Conservation (phyloP, 2,888 invertebrate species). For the Leistus spinibarbis region DNA sequence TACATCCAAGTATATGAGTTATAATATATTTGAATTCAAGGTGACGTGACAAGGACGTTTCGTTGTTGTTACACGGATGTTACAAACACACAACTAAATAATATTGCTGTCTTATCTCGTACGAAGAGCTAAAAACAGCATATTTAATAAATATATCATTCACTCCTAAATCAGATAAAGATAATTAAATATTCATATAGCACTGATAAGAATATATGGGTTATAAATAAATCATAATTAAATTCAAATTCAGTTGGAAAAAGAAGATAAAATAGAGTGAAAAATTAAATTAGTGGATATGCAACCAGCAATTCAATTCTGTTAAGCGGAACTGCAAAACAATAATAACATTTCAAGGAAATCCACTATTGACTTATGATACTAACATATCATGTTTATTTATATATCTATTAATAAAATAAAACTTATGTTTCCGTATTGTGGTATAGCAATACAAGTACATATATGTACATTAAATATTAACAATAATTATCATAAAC, state of each 20-base stretch:
- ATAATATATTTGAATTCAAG: no score
- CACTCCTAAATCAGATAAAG: background rate
- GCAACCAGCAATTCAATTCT: background rate
- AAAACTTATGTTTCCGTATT: slow-evolving; percentile 10
- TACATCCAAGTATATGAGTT: no score
- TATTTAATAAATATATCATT: background rate
- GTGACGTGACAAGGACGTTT: no score
- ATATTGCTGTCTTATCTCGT: no score
- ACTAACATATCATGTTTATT: slow-evolving; percentile 26
- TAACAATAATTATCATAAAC: background rate
- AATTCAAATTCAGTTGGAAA: no score
- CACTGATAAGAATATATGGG: background rate
- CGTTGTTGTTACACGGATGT: no score
- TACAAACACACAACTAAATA: no score
- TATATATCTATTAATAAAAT: slow-evolving; percentile 22
- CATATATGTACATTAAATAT: background rate
- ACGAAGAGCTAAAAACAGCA: no score
- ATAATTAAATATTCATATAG: background rate
- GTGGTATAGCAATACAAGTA: background rate
- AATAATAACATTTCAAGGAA: background rate
- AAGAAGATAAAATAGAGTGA: no score
- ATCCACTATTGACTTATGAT: background rate
- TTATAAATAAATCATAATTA: background rate
- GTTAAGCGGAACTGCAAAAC: background rate
- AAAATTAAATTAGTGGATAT: no score